Evolutionary conservation across 2,113 vertebrate species (phyloP).

Genomic region (Platysternon megacephalum): DNA sequence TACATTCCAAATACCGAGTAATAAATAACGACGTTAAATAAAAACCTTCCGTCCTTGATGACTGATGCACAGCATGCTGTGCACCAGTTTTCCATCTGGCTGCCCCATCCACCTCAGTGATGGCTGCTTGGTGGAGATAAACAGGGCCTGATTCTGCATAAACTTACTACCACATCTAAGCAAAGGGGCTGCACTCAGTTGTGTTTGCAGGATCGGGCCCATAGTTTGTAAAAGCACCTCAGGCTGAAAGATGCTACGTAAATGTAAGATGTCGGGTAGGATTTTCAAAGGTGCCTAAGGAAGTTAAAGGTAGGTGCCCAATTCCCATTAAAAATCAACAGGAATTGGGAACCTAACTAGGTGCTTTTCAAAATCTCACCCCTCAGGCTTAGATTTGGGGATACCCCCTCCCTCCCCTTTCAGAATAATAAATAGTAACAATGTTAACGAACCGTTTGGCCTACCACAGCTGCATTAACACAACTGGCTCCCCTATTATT

Average conservation of each 20-base stretch:
- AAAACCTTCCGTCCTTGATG: neutral
- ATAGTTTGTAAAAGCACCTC: neutral
- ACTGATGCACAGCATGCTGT: neutral
- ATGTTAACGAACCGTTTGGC: neutral
- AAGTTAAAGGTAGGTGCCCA: neutral
- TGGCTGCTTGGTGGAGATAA: too few species aligned
- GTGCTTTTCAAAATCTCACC: neutral
- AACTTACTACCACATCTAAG: neutral
- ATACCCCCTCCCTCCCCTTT: neutral
- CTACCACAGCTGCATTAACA: neutral
- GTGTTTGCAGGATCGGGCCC: neutral
- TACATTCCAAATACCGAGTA: neutral
- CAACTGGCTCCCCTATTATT: neutral
- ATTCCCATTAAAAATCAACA: neutral
- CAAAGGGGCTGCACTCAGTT: neutral
- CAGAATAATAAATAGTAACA: neutral
- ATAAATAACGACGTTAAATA: neutral
- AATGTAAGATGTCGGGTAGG: neutral
- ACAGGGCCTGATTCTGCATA: neutral
- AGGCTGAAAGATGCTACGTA: neutral
- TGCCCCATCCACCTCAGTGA: neutral
- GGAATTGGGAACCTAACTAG: neutral
- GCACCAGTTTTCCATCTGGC: neutral
- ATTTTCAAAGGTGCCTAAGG: neutral
- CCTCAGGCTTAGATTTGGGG: neutral